Base-by-base conservation (phyloP, 2,797 vertebrate species). In the Smutsia temminckii region DNA sequence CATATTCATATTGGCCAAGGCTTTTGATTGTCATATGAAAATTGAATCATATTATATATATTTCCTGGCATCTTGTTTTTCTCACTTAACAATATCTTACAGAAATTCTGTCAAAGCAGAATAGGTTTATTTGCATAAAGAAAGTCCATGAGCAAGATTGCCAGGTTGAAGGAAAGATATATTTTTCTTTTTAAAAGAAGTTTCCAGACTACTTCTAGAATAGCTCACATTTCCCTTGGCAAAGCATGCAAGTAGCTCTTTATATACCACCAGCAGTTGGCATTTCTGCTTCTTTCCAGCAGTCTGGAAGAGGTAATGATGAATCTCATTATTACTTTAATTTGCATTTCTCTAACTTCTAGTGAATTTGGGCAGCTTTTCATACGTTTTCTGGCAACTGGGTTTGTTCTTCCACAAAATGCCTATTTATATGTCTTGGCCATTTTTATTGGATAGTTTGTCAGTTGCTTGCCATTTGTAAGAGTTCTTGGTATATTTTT, bases 321-420 rank as follows among this genome's bases (percentile, higher is more conserved):
- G 84, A n/a, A 84, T 71, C 18, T 94, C 34, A 21, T 10, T 40
- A 27, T 53, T 83, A 86, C 37, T 79, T 34, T 59, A 63, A 68
- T 89, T 55, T 80, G 2, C n/a, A 42, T 86, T 53, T 61, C 37
- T 89, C 74, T 85, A 92, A 78, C 14, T 61, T 75, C 27, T 84
- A 83, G 89, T 93, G 40, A 42, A 79, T 74, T 74, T 75, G 66
- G n/a, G 23, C 10, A 40, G 61, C 4, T 84, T 85, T 91, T 61
- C 32, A 59, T 59, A 55, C 27, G 20, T 86, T 88, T 92, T 10
- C n/a, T 59, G 57, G 46, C 37, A 93, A 91, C 34, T 85, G 25
- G 21, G 86, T 79, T 68, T 92, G 27, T 57, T 95, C 59, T 89
- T 92, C 53, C 55, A 93, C 42, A 79, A 92, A 90, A 77, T 78